Base-by-base conservation (phyloP, 2,797 vertebrate genomes). In the Hemibagrus guttatus region DNA sequence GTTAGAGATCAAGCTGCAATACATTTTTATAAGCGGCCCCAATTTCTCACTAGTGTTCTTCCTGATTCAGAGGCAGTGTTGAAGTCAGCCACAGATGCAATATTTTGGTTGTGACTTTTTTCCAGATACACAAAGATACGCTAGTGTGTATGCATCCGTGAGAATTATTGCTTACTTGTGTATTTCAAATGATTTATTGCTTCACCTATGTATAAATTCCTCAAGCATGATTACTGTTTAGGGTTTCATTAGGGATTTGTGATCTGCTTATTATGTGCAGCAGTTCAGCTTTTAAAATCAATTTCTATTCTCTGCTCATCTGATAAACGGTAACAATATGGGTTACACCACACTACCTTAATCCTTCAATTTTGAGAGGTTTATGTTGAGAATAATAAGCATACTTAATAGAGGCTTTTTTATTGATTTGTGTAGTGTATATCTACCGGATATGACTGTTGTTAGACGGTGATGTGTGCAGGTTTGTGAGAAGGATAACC, bases 1-100 rank as follows among this genome's bases (percentile, higher is more conserved):
- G 84, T 84, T 72, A 54, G 83, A 89, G 85, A 88, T 88, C 85
- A 87, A 75, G 35, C 35, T 58, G 9, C 68, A 85, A 81, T 83
- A 63, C 9, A 31, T 89, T 72, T 68, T 79, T 14, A 81, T 26
- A 26, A 74, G 76, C 21, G 42, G 81, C 61, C 74, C 35, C 80
- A 54, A 42, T 80, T 72, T 87, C 68, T 87, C 14, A 58, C 81
- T 86, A 49, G 26, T 76, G 42, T 85, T 81, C 71, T 69, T 28
- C 26, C 31, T 71, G 64, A 75, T 87, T 86, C 61, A 86, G 56
- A 81, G 35, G 81, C 83, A 72, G 28, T 84, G 64, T 52, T 63
- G 74, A 46, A 19, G 28, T 68, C 35, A 35, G 31, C 31, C 49
- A 66, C 59, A 72, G 56, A 35, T 13, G 74, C 85, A 23, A 26